These are phyloP conservation scores for Tuta absoluta DNA, from an alignment of 2,888 invertebrate species.

Conservation along the genomic window DNA sequence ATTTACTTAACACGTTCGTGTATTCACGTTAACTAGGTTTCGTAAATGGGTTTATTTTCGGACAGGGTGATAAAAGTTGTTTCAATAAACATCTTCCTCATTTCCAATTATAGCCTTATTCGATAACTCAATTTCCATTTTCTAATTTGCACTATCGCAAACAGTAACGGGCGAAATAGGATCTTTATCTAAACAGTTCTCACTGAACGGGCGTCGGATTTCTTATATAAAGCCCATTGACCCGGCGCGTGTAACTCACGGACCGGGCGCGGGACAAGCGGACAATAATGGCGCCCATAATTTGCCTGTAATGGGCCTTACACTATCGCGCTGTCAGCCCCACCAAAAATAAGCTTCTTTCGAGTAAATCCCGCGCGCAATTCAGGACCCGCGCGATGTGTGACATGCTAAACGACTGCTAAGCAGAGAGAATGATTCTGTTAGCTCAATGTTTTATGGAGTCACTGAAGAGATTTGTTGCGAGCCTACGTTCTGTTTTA, in stretches of 20 bases:
- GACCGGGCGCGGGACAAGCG: conserved; percentile 65
- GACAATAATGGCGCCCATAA: conserved; percentile 76
- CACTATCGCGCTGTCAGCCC: conserved; percentile 78
- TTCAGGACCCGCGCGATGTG: conserved; percentile 36
- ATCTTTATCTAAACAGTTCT: conserved; percentile 17
- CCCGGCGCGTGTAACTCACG: conserved; percentile 71
- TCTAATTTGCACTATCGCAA: conserved; percentile 27
- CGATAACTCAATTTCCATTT: not conserved
- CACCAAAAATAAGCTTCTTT: conserved; percentile 75
- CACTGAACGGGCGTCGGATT: conserved; percentile 52
- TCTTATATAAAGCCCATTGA: conserved; percentile 74
- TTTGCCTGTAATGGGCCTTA: conserved; percentile 78
- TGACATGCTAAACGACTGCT: conserved; percentile 26
- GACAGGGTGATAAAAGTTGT: not conserved
- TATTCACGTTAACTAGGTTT: not conserved
- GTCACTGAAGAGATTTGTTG: conserved; percentile 3
- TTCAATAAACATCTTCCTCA: not conserved
- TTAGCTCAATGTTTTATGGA: conserved; percentile 12
- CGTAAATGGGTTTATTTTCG: not conserved
- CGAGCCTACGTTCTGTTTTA: not conserved
- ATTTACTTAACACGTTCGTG: conserved; percentile 25
- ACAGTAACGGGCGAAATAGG: conserved; percentile 34
- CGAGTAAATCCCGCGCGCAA: conserved; percentile 54
- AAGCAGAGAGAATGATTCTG: conserved; percentile 15
- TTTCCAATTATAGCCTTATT: too few relatives aligned